Evolutionary conservation across 2,113 vertebrate genomes (phyloP), one percentile per base, ranked within the genome.

Genomic region (Phylloscopus trochiloides): DNA sequence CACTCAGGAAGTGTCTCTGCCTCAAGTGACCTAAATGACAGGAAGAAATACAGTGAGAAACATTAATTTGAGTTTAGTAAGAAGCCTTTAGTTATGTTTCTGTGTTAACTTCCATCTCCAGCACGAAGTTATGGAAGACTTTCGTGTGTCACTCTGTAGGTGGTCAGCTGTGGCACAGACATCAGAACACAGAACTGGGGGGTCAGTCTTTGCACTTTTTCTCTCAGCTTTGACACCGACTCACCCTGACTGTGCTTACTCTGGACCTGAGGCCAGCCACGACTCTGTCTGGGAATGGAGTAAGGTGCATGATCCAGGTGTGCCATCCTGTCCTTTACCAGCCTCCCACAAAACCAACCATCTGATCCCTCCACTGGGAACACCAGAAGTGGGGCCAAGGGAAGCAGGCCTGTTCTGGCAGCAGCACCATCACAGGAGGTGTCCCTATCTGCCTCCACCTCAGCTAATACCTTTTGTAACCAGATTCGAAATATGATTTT

Each of bases 1-100:
- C 82, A 90, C 59, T 86, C 85, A 86, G 81, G 63, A 94, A 90
- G 75, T 32, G 54, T 88, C 81, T 92, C 78, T 93, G 54, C 82
- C 67, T 83, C 63, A 40, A 90, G 34, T 55, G 55, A 95, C 67
- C 63, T 86, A 86, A 79, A 80, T 14, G 61, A 68, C 28, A 78
- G 82, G 63, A 93, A 84, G 55, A 95, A 97, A 93, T 92, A 86
- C 40, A 88, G 55, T 3, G 11, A 88, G 54, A 54, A 94, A 54
- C n/a, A 88, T 59, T 43, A 76, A 83, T 43, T 59, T 34, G 18
- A 91, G 28, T 70, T 88, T 20, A 71, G 55, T 59, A 67, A 76
- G 50, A 80, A 67, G 63, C 22, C 59, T 88, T 88, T 90, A 45
- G 40, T 91, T 59, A 34, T 1, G 18, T 14, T 76, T 78, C 31